Conservation (phyloP, 2,797 vertebrate species). For the Rhinoraja longicauda region DNA sequence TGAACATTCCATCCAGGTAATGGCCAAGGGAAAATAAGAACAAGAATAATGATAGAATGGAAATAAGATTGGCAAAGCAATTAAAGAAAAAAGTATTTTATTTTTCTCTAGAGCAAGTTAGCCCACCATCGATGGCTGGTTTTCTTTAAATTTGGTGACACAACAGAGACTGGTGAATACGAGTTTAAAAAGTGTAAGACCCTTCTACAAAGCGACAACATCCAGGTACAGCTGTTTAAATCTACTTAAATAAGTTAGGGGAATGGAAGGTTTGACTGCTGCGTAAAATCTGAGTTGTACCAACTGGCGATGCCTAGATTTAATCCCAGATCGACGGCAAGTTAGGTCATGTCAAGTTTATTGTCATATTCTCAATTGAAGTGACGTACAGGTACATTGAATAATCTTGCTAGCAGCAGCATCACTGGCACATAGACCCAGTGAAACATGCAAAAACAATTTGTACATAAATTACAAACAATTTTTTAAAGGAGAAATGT, state of each 20-base stretch:
- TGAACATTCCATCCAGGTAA: slow-evolving; percentile 70
- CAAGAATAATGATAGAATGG: background rate
- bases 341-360: background rate
- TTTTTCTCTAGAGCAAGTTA: slow-evolving; percentile 65
- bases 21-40: background rate
- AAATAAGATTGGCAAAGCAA: background rate
- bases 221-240: slow-evolving; percentile 68
- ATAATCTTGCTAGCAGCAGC: too few species aligned
- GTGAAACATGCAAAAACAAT: too few species aligned
- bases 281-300: background rate
- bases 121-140: slow-evolving; percentile 85
- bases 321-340: background rate
- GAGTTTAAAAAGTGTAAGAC: slow-evolving; percentile 85
- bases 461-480: too few species aligned
- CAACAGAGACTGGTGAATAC: slow-evolving; percentile 53
- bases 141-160: slow-evolving; percentile 78
- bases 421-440: too few species aligned
- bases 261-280: background rate
- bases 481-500: too few species aligned
- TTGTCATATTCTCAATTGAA: too few species aligned
- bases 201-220: slow-evolving; percentile 75
- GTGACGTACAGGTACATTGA: too few species aligned
- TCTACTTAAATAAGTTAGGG: background rate
- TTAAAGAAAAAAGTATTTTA: background rate
- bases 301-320: background rate